A percentile compares a stretch with the other conserved stretches of the same genome.
These are phyloP conservation scores for Ptychobarbus kaznakovi DNA, from an alignment of 2,797 vertebrate species.

Conservation along the genomic window DNA sequence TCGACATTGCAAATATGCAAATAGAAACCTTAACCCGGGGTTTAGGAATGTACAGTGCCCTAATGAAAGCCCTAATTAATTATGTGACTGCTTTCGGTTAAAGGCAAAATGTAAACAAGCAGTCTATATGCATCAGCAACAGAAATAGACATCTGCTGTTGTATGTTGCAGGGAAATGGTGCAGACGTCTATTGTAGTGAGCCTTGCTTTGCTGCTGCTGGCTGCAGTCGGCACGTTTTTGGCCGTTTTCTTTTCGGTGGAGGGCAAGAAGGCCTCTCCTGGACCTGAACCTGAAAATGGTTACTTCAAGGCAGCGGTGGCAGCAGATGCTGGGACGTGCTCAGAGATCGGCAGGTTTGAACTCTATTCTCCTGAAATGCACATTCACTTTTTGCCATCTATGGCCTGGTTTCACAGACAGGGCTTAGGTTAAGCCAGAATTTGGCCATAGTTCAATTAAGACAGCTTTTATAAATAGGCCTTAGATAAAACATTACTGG, in stretches of 20 bases:
- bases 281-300: fast-evolving
- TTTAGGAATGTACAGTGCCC: not conserved
- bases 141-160: not conserved
- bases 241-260: constrained; percentile 80
- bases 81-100: not conserved
- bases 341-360: constrained; percentile 89
- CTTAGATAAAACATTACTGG: too few relatives aligned
- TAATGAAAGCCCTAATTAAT: not conserved
- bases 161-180: constrained; percentile 64
- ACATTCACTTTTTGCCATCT: constrained; percentile 9
- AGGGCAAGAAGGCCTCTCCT: not conserved
- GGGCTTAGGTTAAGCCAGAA: too few relatives aligned
- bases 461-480: too few relatives aligned
- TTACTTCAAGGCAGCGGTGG: constrained; percentile 85
- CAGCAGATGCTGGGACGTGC: constrained; percentile 86
- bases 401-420: too few relatives aligned
- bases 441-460: too few relatives aligned
- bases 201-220: constrained; percentile 67
- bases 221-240: constrained; percentile 71
- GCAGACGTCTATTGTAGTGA: constrained; percentile 62
- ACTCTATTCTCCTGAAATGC: constrained; percentile 28
- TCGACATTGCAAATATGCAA: not conserved
- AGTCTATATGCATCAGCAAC: not conserved
- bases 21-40: too few relatives aligned
- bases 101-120: not conserved